Evolutionary conservation across 2,888 invertebrate genomes (phyloP).

Genomic region (Acleris laterana): DNA sequence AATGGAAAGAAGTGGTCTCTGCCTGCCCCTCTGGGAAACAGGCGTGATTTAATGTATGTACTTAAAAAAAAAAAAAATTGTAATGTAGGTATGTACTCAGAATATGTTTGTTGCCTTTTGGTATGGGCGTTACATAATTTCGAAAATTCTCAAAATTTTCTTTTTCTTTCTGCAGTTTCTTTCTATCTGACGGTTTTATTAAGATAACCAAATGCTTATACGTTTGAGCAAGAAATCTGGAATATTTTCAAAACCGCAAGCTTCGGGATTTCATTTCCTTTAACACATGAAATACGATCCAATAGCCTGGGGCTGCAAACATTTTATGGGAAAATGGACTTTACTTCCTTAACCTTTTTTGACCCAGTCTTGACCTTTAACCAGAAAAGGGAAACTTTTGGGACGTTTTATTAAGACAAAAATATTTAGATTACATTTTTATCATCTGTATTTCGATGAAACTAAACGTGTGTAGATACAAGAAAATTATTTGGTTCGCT

Average conservation of each 20-base stretch:
- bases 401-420: conserved; percentile 1
- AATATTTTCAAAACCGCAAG: conserved; percentile 7
- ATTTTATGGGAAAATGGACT: conserved; percentile 16
- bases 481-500: not conserved
- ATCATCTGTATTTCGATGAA: not conserved
- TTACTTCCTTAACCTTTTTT: not conserved
- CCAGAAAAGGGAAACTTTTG: conserved; percentile 15
- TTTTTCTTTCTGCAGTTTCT: not conserved
- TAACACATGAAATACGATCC: conserved; percentile 14
- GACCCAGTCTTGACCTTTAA: conserved; percentile 8
- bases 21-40: too few relatives aligned
- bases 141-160: too few relatives aligned
- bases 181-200: too few relatives aligned
- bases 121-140: too few relatives aligned
- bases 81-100: too few relatives aligned
- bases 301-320: conserved; percentile 1
- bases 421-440: not conserved
- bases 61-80: too few relatives aligned
- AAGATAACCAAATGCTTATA: not conserved
- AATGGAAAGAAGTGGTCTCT: too few relatives aligned
- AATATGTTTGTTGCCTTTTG: too few relatives aligned
- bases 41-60: too few relatives aligned
- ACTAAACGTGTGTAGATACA: not conserved
- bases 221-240: not conserved
- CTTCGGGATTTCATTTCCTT: conserved; percentile 24